These are phyloP conservation scores for Lasioglossum malachurum DNA, from an alignment of 2,888 invertebrate genomes.

Conservation along the genomic window DNA sequence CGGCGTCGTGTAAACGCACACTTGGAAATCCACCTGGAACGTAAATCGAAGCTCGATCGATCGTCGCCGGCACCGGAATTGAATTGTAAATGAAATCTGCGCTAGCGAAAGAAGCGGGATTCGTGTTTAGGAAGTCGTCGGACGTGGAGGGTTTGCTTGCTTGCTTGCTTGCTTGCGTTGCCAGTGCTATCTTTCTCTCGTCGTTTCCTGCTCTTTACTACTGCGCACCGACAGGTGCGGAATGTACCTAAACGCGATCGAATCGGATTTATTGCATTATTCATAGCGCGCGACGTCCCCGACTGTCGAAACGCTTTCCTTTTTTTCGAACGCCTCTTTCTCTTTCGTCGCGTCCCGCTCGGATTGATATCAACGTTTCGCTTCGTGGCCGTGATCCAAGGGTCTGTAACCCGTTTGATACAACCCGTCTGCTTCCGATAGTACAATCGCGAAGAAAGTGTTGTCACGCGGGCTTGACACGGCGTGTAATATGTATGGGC, in stretches of 20 bases:
- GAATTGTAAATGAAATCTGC: conserved; percentile 76
- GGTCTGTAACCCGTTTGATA: background rate
- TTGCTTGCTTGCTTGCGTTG: background rate
- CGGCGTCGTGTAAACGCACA: conserved; percentile 83
- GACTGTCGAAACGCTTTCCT: background rate
- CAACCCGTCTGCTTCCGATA: background rate
- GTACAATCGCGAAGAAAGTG: background rate
- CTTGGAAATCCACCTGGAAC: conserved; percentile 86
- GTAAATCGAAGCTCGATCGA: conserved; percentile 47
- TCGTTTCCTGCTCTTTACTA: conserved; percentile 13
- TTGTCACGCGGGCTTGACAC: background rate
- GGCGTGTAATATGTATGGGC: background rate
- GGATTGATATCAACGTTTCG: conserved; percentile 3
- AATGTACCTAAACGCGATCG: conserved; percentile 68
- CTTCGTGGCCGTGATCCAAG: background rate
- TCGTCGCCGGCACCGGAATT: conserved; percentile 61
- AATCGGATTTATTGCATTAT: conserved; percentile 78
- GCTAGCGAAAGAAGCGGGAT: conserved; percentile 60
- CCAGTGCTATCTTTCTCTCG: background rate
- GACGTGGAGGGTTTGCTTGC: conserved; percentile 52
- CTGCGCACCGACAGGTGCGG: conserved; percentile 42
- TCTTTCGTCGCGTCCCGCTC: background rate
- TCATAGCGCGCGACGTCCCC: conserved; percentile 71
- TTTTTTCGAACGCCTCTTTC: background rate
- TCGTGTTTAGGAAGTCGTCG: conserved; percentile 77